These are phyloP conservation scores for Mesembrinibis cayennensis DNA, from an alignment of 2,113 vertebrate genomes.

Conservation along the genomic window DNA sequence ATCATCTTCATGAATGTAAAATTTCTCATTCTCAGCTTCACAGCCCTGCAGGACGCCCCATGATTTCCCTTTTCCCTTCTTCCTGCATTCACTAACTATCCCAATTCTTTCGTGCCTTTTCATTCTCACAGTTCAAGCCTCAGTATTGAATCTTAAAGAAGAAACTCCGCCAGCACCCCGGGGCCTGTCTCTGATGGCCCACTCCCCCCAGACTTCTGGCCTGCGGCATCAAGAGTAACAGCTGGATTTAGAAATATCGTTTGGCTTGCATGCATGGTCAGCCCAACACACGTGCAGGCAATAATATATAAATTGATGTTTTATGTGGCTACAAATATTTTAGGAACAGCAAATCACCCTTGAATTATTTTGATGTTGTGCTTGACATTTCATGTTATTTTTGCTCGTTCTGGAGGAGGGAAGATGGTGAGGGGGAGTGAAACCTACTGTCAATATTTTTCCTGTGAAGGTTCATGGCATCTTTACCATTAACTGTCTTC, in stretches of 20 bases:
- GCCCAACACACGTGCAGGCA: background rate
- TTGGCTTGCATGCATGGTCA: background rate
- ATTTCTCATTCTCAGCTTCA: background rate
- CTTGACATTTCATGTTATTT: constrained; percentile 39
- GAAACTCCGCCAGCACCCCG: background rate
- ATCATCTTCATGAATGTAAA: background rate
- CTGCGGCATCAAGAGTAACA: background rate
- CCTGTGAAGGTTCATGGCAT: background rate
- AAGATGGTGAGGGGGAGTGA: constrained; percentile 10
- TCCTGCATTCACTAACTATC: background rate
- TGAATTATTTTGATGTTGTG: constrained; percentile 18
- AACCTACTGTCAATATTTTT: constrained; percentile 45
- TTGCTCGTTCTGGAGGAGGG: constrained; percentile 7
- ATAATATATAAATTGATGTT: background rate
- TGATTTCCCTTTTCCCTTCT: background rate
- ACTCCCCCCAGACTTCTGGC: background rate
- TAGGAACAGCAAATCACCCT: constrained; percentile 10
- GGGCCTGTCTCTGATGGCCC: background rate
- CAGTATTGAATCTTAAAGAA: background rate
- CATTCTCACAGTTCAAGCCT: background rate
- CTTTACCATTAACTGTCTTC: background rate
- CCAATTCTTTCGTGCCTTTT: background rate
- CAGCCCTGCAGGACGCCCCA: background rate
- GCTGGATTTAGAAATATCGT: background rate
- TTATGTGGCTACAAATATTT: constrained; percentile 4